Base-by-base conservation (phyloP, 2,888 invertebrate genomes). In the Cetonia aurata region DNA sequence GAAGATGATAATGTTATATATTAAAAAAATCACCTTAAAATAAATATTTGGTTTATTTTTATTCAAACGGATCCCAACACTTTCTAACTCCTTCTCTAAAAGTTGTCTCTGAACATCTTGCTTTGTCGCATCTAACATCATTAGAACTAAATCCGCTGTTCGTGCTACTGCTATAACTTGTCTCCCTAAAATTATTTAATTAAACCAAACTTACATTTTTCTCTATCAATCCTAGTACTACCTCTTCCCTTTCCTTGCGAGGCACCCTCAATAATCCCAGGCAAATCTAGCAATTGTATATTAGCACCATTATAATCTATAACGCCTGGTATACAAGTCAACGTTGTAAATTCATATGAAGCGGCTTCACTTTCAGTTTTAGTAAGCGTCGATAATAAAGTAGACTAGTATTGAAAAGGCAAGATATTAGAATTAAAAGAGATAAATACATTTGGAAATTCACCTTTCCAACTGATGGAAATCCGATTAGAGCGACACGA, bases 51-150 rank as follows among this genome's bases (percentile, higher is more conserved):
- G 99, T 84, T 95, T 97, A 70, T 86, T 87, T 84, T 96, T 97
- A 85, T 99, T 99, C 72, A 99, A 88, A 79, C 99, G 88, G 79
- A 99, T 99, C 72, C 99, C 99, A 37, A 99, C 99, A 79, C 95
- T 94, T 86, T 99, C 99, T 83, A 99, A 88, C 84, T 99, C 99
- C 74, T 89, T 92, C 83, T 99, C 99, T 33, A 99, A 86, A 69
- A 98, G 86, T 74, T 93, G 91, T 72, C 96, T 90, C 84, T 99
- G 99, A 50, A 97, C 95, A 81, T 98, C 98, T 67, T 97, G 96
- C 85, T 99, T 99, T 0, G 98, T 97, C 0, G 99, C 99, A 83
- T 99, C 99, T 83, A 99, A 85, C 99, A 99, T 99, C 95, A 99
- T 99, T 31, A 99, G 87, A 44, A 99, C 96, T 77, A 99, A 86